A percentile compares a stretch with the other conserved stretches of the same genome.
Evolutionary conservation across 1,140 invertebrate genomes (phyloP).

Genomic region (Mizuhopecten yessoensis): DNA sequence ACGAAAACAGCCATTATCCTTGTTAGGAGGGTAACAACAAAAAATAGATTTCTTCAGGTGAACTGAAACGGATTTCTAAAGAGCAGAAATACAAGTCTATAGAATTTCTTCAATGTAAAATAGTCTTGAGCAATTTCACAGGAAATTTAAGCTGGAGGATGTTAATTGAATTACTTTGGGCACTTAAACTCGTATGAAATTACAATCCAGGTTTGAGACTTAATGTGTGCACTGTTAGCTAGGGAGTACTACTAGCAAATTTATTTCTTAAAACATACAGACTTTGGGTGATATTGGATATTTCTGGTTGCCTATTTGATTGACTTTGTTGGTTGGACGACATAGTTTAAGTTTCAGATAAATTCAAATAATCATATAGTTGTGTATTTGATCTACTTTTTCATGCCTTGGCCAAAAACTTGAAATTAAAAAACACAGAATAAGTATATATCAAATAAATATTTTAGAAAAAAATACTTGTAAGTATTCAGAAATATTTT

Average conservation of each 20-base stretch:
- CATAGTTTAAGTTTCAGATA: not conserved
- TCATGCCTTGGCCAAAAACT: no score
- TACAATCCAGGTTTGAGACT: not conserved
- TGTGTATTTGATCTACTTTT: no score
- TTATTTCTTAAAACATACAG: not conserved
- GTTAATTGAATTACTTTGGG: constrained; percentile 39
- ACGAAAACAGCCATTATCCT: not conserved
- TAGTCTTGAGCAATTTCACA: constrained; percentile 25
- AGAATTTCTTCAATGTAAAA: constrained; percentile 27
- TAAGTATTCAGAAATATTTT: no score
- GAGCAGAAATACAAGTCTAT: constrained; percentile 20
- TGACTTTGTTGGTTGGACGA: no score
- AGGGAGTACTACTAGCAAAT: no score
- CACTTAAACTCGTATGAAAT: not conserved
- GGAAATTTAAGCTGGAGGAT: not conserved
- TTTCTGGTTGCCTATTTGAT: not conserved
- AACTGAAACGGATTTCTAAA: not conserved
- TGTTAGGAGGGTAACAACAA: not conserved
- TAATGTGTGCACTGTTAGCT: not conserved
- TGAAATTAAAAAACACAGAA: no score
- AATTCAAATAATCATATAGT: no score
- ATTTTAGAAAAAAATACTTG: no score
- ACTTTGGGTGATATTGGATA: not conserved
- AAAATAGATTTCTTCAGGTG: not conserved
- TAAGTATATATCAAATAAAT: no score